Evolutionary conservation across 2,113 vertebrate genomes (phyloP).

Genomic region (Herpailurus yagouaroundi): DNA sequence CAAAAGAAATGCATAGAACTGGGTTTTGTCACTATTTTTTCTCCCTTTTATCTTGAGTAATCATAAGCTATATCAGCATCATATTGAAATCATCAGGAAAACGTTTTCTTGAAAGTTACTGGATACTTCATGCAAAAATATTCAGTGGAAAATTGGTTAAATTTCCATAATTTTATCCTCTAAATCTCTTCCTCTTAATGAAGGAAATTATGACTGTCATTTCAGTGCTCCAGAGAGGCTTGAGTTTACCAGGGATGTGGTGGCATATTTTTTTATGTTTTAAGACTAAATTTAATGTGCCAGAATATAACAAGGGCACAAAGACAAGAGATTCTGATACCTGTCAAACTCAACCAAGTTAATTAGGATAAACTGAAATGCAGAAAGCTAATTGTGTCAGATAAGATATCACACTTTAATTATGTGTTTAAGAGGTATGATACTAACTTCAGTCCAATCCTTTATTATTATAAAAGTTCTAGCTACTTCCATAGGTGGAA

Average conservation of each 20-base stretch:
- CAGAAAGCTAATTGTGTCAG: constrained; percentile 51
- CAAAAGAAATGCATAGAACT: not conserved
- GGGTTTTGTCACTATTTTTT: not conserved
- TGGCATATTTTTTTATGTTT: constrained; percentile 25
- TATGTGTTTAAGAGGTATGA: constrained; percentile 46
- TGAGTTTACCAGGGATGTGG: not conserved
- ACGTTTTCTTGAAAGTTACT: not conserved
- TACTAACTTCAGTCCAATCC: constrained; percentile 5
- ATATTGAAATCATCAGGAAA: constrained; percentile 13
- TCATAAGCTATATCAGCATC: not conserved
- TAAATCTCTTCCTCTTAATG: constrained; percentile 17
- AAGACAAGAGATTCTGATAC: constrained; percentile 49
- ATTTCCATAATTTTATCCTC: not conserved
- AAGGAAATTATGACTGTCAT: not conserved
- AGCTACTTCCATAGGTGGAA: not conserved
- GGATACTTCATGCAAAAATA: not conserved
- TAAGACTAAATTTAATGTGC: constrained; percentile 58
- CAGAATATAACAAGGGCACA: constrained; percentile 52
- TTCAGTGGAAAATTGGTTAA: not conserved
- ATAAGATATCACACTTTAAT: constrained; percentile 63
- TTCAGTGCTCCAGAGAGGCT: not conserved
- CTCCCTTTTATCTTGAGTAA: not conserved
- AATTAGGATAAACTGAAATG: constrained; percentile 59
- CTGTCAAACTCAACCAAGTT: constrained; percentile 54
- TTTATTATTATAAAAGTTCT: constrained; percentile 35